Conservation (phyloP, 2,888 invertebrate genomes). For the Apodemia duryi region DNA sequence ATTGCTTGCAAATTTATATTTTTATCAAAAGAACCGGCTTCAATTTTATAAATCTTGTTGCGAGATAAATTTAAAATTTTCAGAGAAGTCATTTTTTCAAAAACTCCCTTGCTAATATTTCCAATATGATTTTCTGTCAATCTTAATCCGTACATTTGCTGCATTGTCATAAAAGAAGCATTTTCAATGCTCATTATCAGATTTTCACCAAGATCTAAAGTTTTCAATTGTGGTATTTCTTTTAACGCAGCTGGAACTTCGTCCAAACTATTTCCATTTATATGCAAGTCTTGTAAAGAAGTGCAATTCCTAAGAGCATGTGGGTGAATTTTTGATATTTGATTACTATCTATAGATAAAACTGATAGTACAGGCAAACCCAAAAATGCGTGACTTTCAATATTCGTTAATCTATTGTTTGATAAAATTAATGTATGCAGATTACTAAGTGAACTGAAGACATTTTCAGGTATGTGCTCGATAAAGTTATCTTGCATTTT, state of each 20-base stretch:
- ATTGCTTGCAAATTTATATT: constrained; percentile 89
- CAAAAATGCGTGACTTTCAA: constrained; percentile 87
- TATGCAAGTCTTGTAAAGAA: constrained; percentile 88
- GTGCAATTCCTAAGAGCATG: constrained; percentile 89
- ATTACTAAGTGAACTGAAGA: constrained; percentile 87
- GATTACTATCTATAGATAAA: constrained; percentile 89
- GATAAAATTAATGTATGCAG: constrained; percentile 89
- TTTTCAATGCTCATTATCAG: constrained; percentile 88
- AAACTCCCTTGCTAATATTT: constrained; percentile 88
- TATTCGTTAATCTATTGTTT: constrained; percentile 86
- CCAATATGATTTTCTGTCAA: constrained; percentile 92
- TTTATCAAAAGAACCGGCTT: constrained; percentile 87
- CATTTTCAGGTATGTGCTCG: constrained; percentile 87
- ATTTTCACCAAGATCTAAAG: constrained; percentile 92
- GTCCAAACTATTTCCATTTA: constrained; percentile 88
- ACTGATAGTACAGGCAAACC: constrained; percentile 87
- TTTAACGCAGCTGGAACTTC: constrained; percentile 86
- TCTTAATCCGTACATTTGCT: constrained; percentile 88
- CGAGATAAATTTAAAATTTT: constrained; percentile 91
- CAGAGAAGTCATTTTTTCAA: constrained; percentile 87
- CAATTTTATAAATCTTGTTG: constrained; percentile 89
- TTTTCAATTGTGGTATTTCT: constrained; percentile 87
- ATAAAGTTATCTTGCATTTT: constrained; percentile 89
- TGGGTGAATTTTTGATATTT: constrained; percentile 85
- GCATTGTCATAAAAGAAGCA: constrained; percentile 88